Base-by-base conservation (phyloP, 2,888 invertebrate genomes). In the Phaonia tiefii region DNA sequence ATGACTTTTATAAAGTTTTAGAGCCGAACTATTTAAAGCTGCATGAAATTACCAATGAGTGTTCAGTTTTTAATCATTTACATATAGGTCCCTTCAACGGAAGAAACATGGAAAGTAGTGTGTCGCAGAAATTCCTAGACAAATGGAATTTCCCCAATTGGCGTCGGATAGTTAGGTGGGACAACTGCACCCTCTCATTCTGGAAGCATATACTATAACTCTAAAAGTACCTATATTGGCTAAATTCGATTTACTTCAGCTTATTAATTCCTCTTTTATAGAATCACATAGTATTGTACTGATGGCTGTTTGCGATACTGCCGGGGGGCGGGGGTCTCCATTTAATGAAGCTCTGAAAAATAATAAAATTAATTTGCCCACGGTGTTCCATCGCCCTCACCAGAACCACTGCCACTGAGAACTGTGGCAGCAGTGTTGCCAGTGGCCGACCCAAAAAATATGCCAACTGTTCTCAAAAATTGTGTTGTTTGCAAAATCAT, bases 171-270 rank as follows among this genome's bases (percentile, higher is more conserved):
- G 10, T 37, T 76, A 44, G 78, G 69, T 42, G 73, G 69, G 5
- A 74, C 73, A 49, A 69, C 26, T 37, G 79, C 75, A 25, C 79
- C 79, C 46, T 8, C 66, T 25, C 65, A 49, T 39, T 65, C 70
- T 37, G 79, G 75, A 65, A 75, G 75, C 51, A 44, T 51, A 44
- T 79, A 66, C 31, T 79, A 70, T 31, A 79, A 79, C 11, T 79
- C 75, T 46, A 75, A 79, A 75, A 71, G 75, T 65, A 49, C 1
- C 1, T 56, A 3, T 56, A 51, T n/a, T 17, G 8, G 20, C 17
- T 51, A 20, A 17, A 51, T 2, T 20, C 20, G 7, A 10, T 31
- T 70, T 56, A 31, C 1, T 39, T 10, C 39, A 10, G 2, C 31
- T 17, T 31, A n/a, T 54, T 20, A 1, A 3, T 66, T 11, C 25